phyloP scores from a whole-genome alignment of 2,888 invertebrate genomes.

The Tupiocoris notatus region DNA sequence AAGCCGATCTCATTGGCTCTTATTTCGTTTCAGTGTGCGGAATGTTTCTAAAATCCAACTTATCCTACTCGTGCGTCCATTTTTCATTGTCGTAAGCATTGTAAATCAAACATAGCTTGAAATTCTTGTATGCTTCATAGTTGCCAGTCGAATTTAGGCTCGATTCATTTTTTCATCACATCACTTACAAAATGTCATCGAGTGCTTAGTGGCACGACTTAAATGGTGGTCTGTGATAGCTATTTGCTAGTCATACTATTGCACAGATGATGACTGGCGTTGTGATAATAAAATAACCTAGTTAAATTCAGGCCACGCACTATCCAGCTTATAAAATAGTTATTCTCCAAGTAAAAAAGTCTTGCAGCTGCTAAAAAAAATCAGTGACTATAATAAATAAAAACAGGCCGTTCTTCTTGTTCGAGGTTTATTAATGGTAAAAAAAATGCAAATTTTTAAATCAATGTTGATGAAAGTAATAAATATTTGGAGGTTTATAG shows the following conservation, averaged over 20 bases:
- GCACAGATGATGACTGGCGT: neutral
- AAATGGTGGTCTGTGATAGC: slow-evolving; percentile 26
- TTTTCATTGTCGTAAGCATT: too few relatives aligned
- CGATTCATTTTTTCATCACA: too few relatives aligned
- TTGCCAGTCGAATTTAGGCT: too few relatives aligned
- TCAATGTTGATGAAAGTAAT: neutral
- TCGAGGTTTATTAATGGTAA: neutral
- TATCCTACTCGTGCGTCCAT: too few relatives aligned
- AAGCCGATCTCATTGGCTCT: too few relatives aligned
- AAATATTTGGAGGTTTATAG: slow-evolving; percentile 33
- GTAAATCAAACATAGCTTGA: too few relatives aligned
- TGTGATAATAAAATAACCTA: slow-evolving; percentile 6
- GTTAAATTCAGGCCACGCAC: slow-evolving; percentile 15
- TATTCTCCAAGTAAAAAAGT: too few relatives aligned
- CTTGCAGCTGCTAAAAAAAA: too few relatives aligned
- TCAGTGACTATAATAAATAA: too few relatives aligned
- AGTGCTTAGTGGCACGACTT: neutral
- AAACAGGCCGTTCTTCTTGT: neutral
- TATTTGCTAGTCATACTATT: slow-evolving; percentile 11
- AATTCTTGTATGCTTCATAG: too few relatives aligned
- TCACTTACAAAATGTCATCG: neutral
- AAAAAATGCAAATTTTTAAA: slow-evolving; percentile 3
- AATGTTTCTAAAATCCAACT: too few relatives aligned
- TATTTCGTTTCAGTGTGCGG: too few relatives aligned
- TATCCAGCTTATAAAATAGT: neutral